These are phyloP conservation scores for Villa cingulata DNA, from an alignment of 2,888 invertebrate species.

Conservation along the genomic window DNA sequence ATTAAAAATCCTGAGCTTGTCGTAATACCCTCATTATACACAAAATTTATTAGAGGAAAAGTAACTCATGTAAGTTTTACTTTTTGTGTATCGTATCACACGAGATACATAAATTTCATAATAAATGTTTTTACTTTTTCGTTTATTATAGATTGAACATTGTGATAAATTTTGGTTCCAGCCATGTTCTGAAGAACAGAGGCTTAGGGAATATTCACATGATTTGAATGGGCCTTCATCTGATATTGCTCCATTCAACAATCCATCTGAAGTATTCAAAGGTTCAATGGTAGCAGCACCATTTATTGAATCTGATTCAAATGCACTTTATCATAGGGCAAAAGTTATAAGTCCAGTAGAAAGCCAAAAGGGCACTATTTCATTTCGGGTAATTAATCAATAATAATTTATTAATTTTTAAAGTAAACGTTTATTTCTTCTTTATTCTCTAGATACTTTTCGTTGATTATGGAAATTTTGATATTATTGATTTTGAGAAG, in stretches of 20 bases:
- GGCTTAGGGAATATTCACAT: slow-evolving; percentile 29
- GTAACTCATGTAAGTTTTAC: slow-evolving; percentile 42
- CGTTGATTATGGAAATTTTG: slow-evolving; percentile 63
- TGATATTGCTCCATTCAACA: slow-evolving; percentile 19
- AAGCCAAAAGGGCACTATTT: slow-evolving; percentile 16
- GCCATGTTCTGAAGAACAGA: slow-evolving; percentile 22
- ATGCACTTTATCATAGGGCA: slow-evolving; percentile 41
- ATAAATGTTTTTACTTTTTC: not conserved
- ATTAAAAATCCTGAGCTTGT: slow-evolving; percentile 40
- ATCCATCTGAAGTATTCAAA: slow-evolving; percentile 26
- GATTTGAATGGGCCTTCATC: slow-evolving; percentile 31
- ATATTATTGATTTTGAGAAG: slow-evolving; percentile 35
- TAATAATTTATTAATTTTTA: not conserved
- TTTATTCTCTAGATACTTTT: slow-evolving; percentile 57
- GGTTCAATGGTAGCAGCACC: slow-evolving; percentile 48
- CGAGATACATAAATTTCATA: not conserved
- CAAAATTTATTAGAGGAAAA: slow-evolving; percentile 36
- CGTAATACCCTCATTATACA: slow-evolving; percentile 43
- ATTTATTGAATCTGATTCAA: slow-evolving; percentile 32
- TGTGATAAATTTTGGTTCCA: slow-evolving; percentile 33
- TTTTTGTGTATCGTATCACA: too few relatives aligned
- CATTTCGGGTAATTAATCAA: slow-evolving; percentile 25
- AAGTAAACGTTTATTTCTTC: slow-evolving; percentile 6
- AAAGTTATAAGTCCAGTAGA: slow-evolving; percentile 36
- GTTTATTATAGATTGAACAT: slow-evolving; percentile 22